Evolutionary conservation across 2,888 invertebrate genomes (phyloP).

Genomic region (Heliconius erato): DNA sequence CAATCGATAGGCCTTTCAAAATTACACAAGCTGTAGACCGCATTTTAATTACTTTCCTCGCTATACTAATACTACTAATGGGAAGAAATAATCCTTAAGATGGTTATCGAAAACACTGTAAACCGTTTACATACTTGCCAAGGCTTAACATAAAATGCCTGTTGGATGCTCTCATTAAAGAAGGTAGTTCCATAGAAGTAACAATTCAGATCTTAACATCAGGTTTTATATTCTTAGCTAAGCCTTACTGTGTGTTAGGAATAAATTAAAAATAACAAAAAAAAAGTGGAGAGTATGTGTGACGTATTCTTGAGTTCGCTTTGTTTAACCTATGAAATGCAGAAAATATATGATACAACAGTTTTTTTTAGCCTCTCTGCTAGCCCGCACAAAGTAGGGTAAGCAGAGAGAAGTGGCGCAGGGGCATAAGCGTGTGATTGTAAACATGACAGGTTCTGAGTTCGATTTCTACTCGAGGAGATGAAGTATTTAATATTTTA

Average conservation of each 20-base stretch:
- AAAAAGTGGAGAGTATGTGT: too few species aligned
- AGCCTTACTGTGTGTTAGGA: not conserved
- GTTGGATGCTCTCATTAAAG: not conserved
- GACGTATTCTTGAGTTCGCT: too few species aligned
- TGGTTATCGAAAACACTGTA: constrained; percentile 32
- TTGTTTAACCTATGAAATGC: too few species aligned
- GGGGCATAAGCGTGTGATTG: too few species aligned
- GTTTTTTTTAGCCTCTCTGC: too few species aligned
- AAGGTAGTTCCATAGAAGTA: not conserved
- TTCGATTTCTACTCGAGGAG: too few species aligned
- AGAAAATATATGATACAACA: too few species aligned
- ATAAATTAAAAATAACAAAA: not conserved
- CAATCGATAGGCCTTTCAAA: constrained; percentile 7
- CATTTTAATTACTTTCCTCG: not conserved
- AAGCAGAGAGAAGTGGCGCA: too few species aligned
- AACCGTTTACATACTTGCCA: constrained; percentile 30
- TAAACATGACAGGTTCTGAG: too few species aligned
- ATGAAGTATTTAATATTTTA: too few species aligned
- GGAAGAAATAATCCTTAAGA: constrained; percentile 36
- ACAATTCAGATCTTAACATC: not conserved
- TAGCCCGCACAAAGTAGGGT: too few species aligned
- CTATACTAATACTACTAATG: constrained; percentile 3
- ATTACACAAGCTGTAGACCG: not conserved
- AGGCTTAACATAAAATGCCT: constrained; percentile 15
- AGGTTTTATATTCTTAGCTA: not conserved